These are phyloP conservation scores for Troglohyphantes excavatus DNA, from an alignment of 2,888 invertebrate species.

Conservation along the genomic window DNA sequence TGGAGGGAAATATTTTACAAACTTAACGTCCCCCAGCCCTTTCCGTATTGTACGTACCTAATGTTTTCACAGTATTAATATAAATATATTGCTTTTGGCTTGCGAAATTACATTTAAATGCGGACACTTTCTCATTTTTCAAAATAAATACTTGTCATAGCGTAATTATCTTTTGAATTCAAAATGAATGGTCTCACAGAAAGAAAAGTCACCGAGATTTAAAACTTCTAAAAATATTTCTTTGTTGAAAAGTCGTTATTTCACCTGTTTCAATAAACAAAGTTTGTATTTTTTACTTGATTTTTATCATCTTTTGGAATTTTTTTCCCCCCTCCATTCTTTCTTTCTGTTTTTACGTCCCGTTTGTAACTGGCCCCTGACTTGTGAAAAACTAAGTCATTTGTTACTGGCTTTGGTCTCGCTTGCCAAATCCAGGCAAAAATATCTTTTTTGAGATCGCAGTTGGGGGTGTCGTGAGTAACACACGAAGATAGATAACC, in stretches of 20 bases:
- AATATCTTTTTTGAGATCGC: slow-evolving; percentile 76
- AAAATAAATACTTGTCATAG: too few relatives aligned
- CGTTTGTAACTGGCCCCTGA: slow-evolving; percentile 9
- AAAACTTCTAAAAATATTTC: not conserved
- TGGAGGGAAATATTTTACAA: too few relatives aligned
- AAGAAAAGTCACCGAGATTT: too few relatives aligned
- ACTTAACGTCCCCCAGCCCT: too few relatives aligned
- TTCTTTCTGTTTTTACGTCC: slow-evolving; percentile 37
- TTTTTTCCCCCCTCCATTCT: too few relatives aligned
- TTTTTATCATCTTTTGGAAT: slow-evolving; percentile 19
- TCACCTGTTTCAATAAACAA: slow-evolving; percentile 61
- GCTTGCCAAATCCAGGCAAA: slow-evolving; percentile 69
- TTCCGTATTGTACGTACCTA: too few relatives aligned
- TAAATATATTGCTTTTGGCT: too few relatives aligned
- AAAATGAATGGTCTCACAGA: too few relatives aligned
- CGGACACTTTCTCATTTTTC: too few relatives aligned
- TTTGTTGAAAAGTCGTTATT: slow-evolving; percentile 50
- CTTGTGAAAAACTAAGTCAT: slow-evolving; percentile 46
- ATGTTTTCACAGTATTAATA: too few relatives aligned
- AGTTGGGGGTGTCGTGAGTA: slow-evolving; percentile 66
- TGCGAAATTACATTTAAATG: too few relatives aligned
- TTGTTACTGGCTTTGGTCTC: slow-evolving; percentile 70
- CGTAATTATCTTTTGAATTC: too few relatives aligned
- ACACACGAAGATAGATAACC: slow-evolving; percentile 63
- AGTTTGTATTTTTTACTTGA: slow-evolving; percentile 19